Evolutionary conservation across 2,888 invertebrate genomes (phyloP).

Genomic region (Hirtodrosophila histrioides): DNA sequence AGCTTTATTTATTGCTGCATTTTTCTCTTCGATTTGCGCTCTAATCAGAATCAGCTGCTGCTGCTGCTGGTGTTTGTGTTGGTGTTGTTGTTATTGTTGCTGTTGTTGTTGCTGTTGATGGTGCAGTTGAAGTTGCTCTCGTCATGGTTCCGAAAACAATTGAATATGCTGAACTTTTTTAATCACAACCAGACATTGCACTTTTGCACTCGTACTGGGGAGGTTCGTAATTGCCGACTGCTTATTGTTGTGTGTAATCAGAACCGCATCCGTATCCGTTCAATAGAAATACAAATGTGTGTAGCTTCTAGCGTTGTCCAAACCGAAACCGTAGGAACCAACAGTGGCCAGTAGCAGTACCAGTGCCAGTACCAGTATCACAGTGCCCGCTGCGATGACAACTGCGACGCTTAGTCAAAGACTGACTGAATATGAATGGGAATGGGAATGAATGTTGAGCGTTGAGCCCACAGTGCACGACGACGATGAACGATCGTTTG

Average conservation of each 20-base stretch:
- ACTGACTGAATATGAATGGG: conserved; percentile 68
- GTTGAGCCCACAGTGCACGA: conserved; percentile 46
- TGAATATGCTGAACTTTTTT: conserved; percentile 51
- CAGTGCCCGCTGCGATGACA: conserved; percentile 57
- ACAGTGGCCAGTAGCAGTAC: conserved; percentile 34
- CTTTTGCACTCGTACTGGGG: conserved; percentile 59
- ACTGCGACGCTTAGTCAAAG: conserved; percentile 74
- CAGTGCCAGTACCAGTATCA: conserved; percentile 19
- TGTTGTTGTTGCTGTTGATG: not conserved
- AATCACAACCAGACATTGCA: conserved; percentile 72
- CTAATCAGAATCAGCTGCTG: conserved; percentile 58
- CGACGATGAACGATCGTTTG: conserved; percentile 39
- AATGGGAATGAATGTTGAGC: conserved; percentile 50
- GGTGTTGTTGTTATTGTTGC: conserved; percentile 2
- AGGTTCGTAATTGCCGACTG: conserved; percentile 42
- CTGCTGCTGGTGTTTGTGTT: conserved; percentile 6
- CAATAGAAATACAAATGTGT: conserved; percentile 24
- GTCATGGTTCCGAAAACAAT: conserved; percentile 62
- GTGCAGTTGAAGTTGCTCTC: conserved; percentile 31
- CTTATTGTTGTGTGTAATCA: conserved; percentile 41
- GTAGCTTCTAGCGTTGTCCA: conserved; percentile 21
- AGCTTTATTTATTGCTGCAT: conserved; percentile 53
- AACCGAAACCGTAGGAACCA: conserved; percentile 41
- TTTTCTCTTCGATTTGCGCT: conserved; percentile 15
- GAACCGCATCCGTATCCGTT: conserved; percentile 63